Evolutionary conservation across 2,113 vertebrate species (phyloP), one percentile per base, ranked within the genome.

Genomic region (Salminus brasiliensis): DNA sequence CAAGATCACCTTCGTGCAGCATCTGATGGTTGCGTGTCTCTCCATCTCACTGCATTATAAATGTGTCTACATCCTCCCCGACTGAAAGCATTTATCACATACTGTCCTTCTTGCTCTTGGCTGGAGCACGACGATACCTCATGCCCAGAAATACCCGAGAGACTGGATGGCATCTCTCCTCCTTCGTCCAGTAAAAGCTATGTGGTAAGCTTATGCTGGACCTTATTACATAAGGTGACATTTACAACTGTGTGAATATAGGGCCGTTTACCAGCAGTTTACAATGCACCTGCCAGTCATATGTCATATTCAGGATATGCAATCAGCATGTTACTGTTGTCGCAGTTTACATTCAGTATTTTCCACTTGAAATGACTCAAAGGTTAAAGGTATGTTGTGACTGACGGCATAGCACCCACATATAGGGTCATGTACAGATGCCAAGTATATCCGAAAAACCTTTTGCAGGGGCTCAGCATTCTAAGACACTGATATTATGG

Each of bases 1-100:
- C 23, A 5, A 23, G 41, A 76, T 78, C 62, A 53, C 67, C 63
- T 69, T 83, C 45, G 13, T 47, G 45, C 1, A 13, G 36, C 70
- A 72, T 47, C 16, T 15, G 45, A 47, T 18, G 49, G 25, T 27
- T 10, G 1, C 2, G 45, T 21, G 16, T 72, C 36, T 18, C 55
- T 76, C 68, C 23, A 47, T 41, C 16, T 70, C 71, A 27, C 49
- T 32, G 32, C 32, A 18, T 63, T 32, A 77, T 25, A 55, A 67
- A 73, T 53, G 47, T 34, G 29, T 47, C 72, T 57, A 11, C 21
- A 32, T 25, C 3, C 21, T 59, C n/a, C 53, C 8, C 5, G 6
- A 55, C 29, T 25, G 30, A 21, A 23, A 7, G 32, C 62, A 74
- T 47, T 16, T 36, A 39, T 30, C 45, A 52, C 27, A 9, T 2